These are phyloP conservation scores for Muscina levida DNA, from an alignment of 2,888 invertebrate genomes.

Conservation along the genomic window DNA sequence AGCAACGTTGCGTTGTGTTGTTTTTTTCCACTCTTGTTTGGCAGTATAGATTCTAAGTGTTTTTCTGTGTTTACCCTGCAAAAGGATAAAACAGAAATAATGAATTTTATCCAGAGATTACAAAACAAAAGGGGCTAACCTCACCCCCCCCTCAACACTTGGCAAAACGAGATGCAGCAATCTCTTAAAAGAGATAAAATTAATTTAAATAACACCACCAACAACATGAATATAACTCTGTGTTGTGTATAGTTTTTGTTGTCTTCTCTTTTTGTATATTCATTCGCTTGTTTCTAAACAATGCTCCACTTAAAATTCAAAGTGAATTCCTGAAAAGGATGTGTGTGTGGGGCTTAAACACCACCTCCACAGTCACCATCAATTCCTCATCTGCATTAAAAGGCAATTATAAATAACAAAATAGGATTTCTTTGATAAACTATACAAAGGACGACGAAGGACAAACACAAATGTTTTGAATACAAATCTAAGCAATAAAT, in stretches of 20 bases:
- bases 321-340: background rate
- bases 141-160: too few relatives aligned
- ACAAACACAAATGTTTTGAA: background rate
- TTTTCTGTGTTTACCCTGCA: conserved; percentile 34
- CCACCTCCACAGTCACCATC: too few relatives aligned
- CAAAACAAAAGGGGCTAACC: conserved; percentile 21
- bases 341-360: too few relatives aligned
- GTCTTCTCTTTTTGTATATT: background rate
- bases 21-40: background rate
- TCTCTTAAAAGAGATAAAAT: conserved; percentile 47
- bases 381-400: background rate
- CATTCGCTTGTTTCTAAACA: too few relatives aligned
- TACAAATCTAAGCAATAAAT: conserved; percentile 40
- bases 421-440: conserved; percentile 37
- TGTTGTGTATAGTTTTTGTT: background rate
- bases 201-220: conserved; percentile 51
- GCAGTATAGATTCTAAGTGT: conserved; percentile 34
- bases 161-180: background rate
- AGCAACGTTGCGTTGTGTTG: too few relatives aligned
- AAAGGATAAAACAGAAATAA: conserved; percentile 25
- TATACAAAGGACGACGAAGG: background rate
- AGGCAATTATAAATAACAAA: conserved; percentile 41
- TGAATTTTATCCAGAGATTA: conserved; percentile 53
- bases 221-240: background rate
- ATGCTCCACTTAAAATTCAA: background rate